These are phyloP conservation scores for Chloroceryle inda DNA, from an alignment of 2,797 vertebrate genomes.

Conservation along the genomic window DNA sequence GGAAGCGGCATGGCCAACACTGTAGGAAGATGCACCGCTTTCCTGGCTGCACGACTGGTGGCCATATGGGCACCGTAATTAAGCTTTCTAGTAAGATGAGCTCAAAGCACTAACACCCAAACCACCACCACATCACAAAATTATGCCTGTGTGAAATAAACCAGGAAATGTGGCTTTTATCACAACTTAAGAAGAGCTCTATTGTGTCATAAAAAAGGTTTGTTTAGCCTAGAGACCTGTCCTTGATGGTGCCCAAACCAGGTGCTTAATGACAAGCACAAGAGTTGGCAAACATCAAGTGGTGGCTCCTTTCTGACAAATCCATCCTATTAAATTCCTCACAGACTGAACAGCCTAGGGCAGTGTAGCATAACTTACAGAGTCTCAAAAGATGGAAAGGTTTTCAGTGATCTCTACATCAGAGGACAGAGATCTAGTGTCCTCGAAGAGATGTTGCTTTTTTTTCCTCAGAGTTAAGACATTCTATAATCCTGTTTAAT, in stretches of 20 bases:
- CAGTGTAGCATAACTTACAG: neutral
- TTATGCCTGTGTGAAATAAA: neutral
- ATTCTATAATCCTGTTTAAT: neutral
- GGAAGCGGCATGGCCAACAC: neutral
- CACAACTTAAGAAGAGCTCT: neutral
- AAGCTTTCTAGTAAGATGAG: neutral
- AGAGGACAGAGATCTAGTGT: neutral
- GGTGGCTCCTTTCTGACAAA: neutral
- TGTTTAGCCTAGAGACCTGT: neutral
- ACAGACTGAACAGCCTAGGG: neutral
- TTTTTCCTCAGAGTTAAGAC: neutral
- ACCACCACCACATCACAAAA: too few relatives aligned
- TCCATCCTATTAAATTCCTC: neutral
- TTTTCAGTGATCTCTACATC: neutral
- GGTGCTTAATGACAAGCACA: neutral
- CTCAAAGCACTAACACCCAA: neutral
- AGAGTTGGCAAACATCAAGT: neutral
- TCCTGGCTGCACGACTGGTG: neutral
- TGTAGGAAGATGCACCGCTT: neutral
- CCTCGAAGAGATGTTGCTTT: neutral
- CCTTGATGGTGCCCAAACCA: neutral
- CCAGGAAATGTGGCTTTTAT: neutral
- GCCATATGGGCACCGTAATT: accelerated
- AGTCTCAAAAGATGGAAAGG: neutral
- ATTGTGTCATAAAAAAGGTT: neutral